phyloP scores from a whole-genome alignment of 2,888 invertebrate species.

The Drosophila pseudotalamancana region DNA sequence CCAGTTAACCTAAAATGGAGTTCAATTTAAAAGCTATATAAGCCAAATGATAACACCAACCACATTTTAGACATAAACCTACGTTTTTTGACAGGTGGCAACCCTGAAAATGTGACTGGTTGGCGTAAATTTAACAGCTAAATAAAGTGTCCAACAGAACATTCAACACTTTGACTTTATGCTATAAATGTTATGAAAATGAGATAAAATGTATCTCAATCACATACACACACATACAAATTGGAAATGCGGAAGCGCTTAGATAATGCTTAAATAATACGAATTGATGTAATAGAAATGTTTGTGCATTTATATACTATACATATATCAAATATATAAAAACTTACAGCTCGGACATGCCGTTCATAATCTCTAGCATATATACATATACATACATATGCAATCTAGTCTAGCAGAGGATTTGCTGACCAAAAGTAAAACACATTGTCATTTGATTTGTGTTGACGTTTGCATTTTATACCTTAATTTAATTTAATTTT shows the following conservation, averaged over 20 bases:
- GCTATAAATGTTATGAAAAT: no score
- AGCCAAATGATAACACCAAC: no score
- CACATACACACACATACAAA: no score
- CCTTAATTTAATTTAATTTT: conserved; percentile 71
- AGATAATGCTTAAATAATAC: conserved; percentile 21
- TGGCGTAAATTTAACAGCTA: no score
- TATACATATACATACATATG: neutral
- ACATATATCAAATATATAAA: conserved; percentile 5
- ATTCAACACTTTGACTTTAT: no score
- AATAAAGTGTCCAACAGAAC: no score
- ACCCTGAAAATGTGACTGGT: no score
- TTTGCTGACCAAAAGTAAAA: conserved; percentile 28
- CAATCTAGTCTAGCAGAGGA: conserved; percentile 25
- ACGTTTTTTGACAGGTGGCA: no score
- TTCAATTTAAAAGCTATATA: no score
- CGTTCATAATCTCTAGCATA: conserved; percentile 6
- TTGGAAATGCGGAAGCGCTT: conserved; percentile 42
- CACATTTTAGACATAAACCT: no score
- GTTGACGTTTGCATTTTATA: conserved; percentile 74
- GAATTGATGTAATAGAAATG: conserved; percentile 17
- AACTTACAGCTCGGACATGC: conserved; percentile 22
- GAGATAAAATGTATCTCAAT: no score
- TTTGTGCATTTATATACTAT: conserved; percentile 16
- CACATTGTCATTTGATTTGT: conserved; percentile 73
- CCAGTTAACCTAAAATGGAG: no score